Evolutionary conservation across 2,797 vertebrate genomes (phyloP), one percentile per base, ranked within the genome.

Genomic region (Nannoperca australis): DNA sequence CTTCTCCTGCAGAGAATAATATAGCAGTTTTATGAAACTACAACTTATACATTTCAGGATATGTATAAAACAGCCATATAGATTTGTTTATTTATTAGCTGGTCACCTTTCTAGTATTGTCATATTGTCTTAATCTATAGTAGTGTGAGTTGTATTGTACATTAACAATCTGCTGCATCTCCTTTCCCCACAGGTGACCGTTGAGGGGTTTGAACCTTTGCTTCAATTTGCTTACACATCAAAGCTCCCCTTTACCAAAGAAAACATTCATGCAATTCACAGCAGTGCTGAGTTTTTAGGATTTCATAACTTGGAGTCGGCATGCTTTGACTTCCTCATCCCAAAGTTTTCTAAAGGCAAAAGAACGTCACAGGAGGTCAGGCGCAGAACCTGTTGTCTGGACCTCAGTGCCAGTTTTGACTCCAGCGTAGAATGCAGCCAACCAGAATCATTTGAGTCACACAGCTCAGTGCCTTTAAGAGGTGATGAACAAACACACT

Each of bases 221-320:
- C 96, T 99, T 80, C 96, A 98, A 70, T 99, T 99, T 92, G 97
- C 97, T 64, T 99, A 99, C 91, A 99, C 98, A 45, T 97, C 97
- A 56, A 97, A 97, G 78, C 96, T 99, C 74, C 93, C 96, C 86
- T 96, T 99, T 91, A 97, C 96, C 90, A 98, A 97, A 95, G 97
- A 98, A 87, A 99, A 97, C 91, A 97, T 99, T 73, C 94, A 96
- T 3, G 97, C 97, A 81, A 96, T 99, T 70, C 96, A 94, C 90
- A 96, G 93, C 83, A 97, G 96, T 72, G 98, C 97, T 5, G 94
- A 96, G 70, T 92, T 97, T 76, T 91, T 99, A 89, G 96, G 96
- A 47, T 95, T 99, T 50, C 96, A 86, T 79, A 96, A 98, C 87
- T 95, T 99, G 34, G 98, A 99, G 88, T 96, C 96, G 22, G 94